These are phyloP conservation scores for Acipenser oxyrinchus DNA, from an alignment of 2,797 vertebrate species.

Conservation along the genomic window DNA sequence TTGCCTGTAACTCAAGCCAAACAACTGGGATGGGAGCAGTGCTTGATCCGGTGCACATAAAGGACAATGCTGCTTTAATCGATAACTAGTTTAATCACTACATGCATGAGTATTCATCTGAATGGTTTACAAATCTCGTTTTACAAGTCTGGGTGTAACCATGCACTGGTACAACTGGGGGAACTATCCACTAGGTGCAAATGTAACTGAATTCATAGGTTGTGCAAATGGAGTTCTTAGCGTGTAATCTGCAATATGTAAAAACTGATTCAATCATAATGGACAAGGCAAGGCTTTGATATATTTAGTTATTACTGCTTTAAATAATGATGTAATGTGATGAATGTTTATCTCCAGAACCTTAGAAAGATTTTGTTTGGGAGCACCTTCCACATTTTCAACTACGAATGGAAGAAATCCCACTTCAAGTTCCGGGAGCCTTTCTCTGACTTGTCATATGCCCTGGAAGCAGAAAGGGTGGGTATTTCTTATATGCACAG, in stretches of 20 bases:
- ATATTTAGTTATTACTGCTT: too few relatives aligned
- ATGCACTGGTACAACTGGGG: too few relatives aligned
- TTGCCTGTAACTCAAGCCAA: slow-evolving; percentile 6
- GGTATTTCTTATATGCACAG: not conserved
- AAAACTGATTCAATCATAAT: too few relatives aligned
- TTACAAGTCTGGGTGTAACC: too few relatives aligned
- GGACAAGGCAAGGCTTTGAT: too few relatives aligned
- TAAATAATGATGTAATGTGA: too few relatives aligned
- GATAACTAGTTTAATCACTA: not conserved
- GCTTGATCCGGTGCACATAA: not conserved
- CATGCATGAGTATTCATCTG: not conserved
- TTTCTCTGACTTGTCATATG: slow-evolving; percentile 53
- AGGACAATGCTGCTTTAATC: not conserved
- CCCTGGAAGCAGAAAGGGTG: slow-evolving; percentile 64
- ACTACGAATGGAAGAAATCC: slow-evolving; percentile 61
- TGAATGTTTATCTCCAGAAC: slow-evolving; percentile 39
- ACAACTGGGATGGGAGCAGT: not conserved
- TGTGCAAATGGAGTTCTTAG: too few relatives aligned
- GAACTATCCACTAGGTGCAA: too few relatives aligned
- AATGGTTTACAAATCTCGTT: too few relatives aligned
- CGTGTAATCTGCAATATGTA: too few relatives aligned
- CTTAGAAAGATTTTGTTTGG: slow-evolving; percentile 68
- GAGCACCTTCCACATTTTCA: slow-evolving; percentile 45
- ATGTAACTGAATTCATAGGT: too few relatives aligned
- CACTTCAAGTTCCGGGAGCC: slow-evolving; percentile 62